phyloP scores from a whole-genome alignment of 2,113 vertebrate genomes.

The Pelmatolapia mariae region DNA sequence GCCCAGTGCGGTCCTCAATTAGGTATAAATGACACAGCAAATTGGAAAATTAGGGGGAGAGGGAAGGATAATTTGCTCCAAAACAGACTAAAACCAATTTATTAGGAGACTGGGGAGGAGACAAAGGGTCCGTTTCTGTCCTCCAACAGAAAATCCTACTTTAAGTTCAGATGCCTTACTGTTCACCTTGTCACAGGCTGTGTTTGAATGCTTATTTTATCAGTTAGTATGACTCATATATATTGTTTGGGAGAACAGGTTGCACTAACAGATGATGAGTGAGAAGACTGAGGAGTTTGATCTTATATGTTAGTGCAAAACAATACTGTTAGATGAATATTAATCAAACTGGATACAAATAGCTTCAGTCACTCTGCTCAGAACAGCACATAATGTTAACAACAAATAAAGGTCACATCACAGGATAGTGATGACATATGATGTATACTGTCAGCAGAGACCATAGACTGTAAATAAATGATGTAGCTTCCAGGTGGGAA shows the following conservation, averaged over 20 bases:
- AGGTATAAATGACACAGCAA: conserved; percentile 77
- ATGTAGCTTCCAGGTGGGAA: neutral
- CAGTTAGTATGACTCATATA: neutral
- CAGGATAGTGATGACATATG: neutral
- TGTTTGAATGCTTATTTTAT: neutral
- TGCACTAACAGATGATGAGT: neutral
- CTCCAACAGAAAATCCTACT: conserved; percentile 43
- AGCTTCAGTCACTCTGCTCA: neutral
- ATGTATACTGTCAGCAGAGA: neutral
- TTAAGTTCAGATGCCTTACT: conserved; percentile 9
- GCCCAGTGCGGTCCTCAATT: conserved; percentile 73
- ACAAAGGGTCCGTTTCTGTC: conserved; percentile 48
- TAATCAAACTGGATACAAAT: neutral
- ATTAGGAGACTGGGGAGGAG: conserved; percentile 64
- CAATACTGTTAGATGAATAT: neutral
- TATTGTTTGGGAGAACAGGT: neutral
- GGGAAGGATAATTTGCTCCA: conserved; percentile 75
- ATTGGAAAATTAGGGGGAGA: conserved; percentile 79
- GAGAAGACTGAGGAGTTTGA: neutral
- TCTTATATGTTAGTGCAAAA: neutral
- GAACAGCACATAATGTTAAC: neutral
- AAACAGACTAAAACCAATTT: conserved; percentile 79
- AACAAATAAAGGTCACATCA: neutral
- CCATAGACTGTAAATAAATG: neutral
- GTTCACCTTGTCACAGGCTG: conserved; percentile 19